Conservation (phyloP, 2,797 vertebrate species). For the Kryptopterus vitreolus region DNA sequence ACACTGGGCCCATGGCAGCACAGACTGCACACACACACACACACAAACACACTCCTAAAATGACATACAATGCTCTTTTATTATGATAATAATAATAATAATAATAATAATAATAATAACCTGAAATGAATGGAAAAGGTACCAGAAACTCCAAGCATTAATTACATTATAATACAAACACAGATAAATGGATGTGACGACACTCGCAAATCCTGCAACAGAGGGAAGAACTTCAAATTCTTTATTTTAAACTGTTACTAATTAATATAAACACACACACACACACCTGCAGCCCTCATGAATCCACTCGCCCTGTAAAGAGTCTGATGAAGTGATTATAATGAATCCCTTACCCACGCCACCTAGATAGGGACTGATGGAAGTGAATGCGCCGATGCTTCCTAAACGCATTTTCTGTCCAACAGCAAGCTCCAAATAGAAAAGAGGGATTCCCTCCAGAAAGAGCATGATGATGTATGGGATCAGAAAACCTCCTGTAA, state of each 20-base stretch:
- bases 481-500: conserved; percentile 87
- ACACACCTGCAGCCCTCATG: neutral
- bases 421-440: conserved; percentile 89
- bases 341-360: conserved; percentile 81
- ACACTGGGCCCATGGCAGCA: conserved; percentile 87
- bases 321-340: conserved; percentile 76
- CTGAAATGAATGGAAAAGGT: conserved; percentile 96
- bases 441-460: conserved; percentile 86
- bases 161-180: conserved; percentile 94
- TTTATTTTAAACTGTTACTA: neutral
- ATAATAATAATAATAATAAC: conserved; percentile 63
- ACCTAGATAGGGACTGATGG: conserved; percentile 87
- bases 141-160: conserved; percentile 96
- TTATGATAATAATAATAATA: neutral
- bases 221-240: neutral
- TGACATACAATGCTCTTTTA: neutral
- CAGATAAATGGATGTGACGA: conserved; percentile 86
- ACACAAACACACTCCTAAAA: neutral
- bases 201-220: conserved; percentile 81
- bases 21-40: conserved; percentile 67
- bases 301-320: conserved; percentile 87
- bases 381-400: conserved; percentile 86
- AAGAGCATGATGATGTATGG: conserved; percentile 88
- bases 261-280: neutral
- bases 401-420: conserved; percentile 90